These are phyloP conservation scores for Paramormyrops kingsleyae DNA, from an alignment of 2,113 vertebrate species.

Conservation along the genomic window DNA sequence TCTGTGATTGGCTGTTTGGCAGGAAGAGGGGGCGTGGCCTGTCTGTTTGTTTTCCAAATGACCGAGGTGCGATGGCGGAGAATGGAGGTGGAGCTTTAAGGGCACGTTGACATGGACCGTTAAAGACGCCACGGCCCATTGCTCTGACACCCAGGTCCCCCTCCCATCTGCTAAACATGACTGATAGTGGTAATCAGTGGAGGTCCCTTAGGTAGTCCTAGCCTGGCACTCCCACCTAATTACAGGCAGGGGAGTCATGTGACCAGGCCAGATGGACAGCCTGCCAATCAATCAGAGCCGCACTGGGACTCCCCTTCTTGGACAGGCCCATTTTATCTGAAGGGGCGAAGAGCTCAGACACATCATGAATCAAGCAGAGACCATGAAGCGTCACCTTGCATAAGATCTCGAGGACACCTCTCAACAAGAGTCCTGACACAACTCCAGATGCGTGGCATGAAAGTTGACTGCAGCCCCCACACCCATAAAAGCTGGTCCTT, in stretches of 20 bases:
- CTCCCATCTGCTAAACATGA: slow-evolving; percentile 10
- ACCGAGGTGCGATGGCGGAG: neutral
- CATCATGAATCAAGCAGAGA: neutral
- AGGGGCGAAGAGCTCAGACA: neutral
- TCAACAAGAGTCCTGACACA: neutral
- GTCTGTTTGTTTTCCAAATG: neutral
- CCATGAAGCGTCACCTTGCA: neutral
- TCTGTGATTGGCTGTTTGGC: neutral
- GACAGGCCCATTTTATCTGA: neutral
- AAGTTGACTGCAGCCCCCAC: neutral
- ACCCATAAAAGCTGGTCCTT: neutral
- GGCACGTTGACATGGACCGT: neutral
- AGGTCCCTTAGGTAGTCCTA: neutral
- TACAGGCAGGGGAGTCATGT: neutral
- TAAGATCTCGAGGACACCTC: neutral
- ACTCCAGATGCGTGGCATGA: neutral
- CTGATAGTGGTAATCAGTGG: slow-evolving; percentile 13
- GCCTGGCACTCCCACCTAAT: neutral
- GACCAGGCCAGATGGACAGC: neutral
- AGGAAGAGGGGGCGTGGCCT: neutral
- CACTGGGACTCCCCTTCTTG: neutral
- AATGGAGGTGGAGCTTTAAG: neutral
- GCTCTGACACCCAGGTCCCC: neutral
- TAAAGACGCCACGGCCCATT: slow-evolving; percentile 11
- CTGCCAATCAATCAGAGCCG: neutral